Conservation (phyloP, 2,797 vertebrate genomes). For the Perdix hodgsoniae region DNA sequence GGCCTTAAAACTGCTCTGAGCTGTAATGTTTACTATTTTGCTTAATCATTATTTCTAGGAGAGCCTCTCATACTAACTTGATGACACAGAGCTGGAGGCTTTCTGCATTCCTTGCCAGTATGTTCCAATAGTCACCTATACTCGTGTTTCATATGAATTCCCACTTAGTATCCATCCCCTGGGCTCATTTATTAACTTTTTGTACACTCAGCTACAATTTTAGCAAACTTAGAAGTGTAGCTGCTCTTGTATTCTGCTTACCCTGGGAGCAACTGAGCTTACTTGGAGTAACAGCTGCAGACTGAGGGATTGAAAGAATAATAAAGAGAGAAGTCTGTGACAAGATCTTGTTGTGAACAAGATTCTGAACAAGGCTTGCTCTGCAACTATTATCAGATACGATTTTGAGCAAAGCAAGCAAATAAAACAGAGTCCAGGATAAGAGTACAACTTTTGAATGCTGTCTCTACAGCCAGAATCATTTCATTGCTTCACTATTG, state of each 20-base stretch:
- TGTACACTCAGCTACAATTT: not conserved
- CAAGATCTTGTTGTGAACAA: not conserved
- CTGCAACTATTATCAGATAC: not conserved
- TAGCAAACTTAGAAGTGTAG: not conserved
- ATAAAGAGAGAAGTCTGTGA: not conserved
- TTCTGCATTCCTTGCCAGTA: not conserved
- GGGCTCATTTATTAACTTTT: not conserved
- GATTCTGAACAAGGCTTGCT: not conserved
- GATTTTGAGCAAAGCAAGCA: not conserved
- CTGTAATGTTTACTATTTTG: not conserved
- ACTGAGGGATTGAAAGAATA: not conserved
- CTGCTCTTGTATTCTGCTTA: not conserved
- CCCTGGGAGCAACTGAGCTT: not conserved
- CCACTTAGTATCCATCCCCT: accelerated
- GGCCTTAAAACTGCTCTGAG: not conserved
- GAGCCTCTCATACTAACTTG: not conserved
- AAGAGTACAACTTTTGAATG: not conserved
- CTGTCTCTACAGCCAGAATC: not conserved
- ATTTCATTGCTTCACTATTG: not conserved
- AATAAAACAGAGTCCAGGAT: not conserved
- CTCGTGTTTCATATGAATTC: not conserved
- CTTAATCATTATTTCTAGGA: not conserved
- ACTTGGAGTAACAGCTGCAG: not conserved
- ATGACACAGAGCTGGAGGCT: not conserved
- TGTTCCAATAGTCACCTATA: not conserved